Conservation (phyloP, 92 coral and sea anemone species). For the Bergia puertoricense region DNA sequence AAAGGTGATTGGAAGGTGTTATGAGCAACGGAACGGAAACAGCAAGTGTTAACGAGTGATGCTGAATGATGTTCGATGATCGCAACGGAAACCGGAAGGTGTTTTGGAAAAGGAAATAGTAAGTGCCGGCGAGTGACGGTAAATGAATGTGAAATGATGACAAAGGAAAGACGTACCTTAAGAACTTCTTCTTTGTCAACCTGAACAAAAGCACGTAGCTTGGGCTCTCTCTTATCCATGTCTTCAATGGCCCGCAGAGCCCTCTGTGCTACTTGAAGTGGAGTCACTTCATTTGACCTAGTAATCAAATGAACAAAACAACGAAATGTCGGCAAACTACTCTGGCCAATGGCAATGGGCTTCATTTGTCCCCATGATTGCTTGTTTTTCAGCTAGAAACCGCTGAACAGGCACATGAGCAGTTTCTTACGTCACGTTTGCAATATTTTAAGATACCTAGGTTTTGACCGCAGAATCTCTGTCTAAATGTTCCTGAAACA, state of each 20-base stretch:
- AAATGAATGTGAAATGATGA: not conserved
- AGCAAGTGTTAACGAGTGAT: no score
- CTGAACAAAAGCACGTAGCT: constrained; percentile 81
- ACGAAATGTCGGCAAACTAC: not conserved
- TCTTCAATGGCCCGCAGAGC: constrained; percentile 71
- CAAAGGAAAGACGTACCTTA: constrained; percentile 48
- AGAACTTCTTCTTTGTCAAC: constrained; percentile 63
- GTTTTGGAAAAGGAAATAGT: no score
- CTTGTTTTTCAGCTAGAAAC: not conserved
- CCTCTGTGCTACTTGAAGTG: constrained; percentile 73
- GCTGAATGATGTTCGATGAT: no score
- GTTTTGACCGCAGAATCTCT: not conserved
- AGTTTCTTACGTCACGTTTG: no score
- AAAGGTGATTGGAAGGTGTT: no score
- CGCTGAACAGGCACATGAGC: no score
- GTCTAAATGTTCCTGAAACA: not conserved
- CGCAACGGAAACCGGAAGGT: no score
- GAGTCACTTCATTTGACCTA: constrained; percentile 73
- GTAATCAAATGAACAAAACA: not conserved
- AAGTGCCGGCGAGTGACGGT: not conserved
- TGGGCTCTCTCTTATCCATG: constrained; percentile 62
- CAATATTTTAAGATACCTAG: no score
- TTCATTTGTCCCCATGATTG: not conserved
- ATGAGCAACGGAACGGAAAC: not conserved
- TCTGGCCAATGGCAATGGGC: not conserved